Conservation (phyloP, 1,140 invertebrate species). For the Pseudomyrmex sp. region DNA sequence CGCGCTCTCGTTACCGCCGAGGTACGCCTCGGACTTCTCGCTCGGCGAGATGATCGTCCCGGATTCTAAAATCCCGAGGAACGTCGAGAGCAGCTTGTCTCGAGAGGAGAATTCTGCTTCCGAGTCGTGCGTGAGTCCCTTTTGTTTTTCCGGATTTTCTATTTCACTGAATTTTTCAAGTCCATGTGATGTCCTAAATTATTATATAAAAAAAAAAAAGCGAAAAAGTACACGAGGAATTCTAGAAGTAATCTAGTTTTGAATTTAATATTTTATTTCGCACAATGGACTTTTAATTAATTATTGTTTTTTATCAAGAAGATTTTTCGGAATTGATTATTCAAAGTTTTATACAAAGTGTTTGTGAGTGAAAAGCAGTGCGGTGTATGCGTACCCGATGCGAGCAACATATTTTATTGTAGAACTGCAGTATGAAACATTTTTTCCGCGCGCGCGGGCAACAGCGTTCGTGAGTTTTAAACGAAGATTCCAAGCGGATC, state of each 20-base stretch:
- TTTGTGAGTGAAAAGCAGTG: no score
- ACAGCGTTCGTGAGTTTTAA: constrained; percentile 48
- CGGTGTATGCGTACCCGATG: background rate
- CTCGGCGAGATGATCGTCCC: background rate
- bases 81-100: background rate
- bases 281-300: background rate
- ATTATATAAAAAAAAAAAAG: no score
- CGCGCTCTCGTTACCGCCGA: constrained; percentile 36
- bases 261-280: background rate
- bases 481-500: constrained; percentile 54
- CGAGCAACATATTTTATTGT: background rate
- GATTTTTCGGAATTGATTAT: no score
- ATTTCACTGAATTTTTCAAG: background rate
- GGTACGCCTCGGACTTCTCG: background rate
- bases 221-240: no score
- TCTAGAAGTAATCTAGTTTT: background rate
- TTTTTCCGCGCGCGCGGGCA: constrained; percentile 2
- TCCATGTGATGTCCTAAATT: no score
- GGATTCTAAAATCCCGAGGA: constrained; percentile 17
- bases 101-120: background rate
- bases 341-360: no score
- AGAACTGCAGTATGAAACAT: background rate
- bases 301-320: background rate
- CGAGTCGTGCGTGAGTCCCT: background rate
- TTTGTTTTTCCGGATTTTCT: background rate